phyloP scores from a whole-genome alignment of 1,140 invertebrate genomes.

The Doryteuthis pealeii region DNA sequence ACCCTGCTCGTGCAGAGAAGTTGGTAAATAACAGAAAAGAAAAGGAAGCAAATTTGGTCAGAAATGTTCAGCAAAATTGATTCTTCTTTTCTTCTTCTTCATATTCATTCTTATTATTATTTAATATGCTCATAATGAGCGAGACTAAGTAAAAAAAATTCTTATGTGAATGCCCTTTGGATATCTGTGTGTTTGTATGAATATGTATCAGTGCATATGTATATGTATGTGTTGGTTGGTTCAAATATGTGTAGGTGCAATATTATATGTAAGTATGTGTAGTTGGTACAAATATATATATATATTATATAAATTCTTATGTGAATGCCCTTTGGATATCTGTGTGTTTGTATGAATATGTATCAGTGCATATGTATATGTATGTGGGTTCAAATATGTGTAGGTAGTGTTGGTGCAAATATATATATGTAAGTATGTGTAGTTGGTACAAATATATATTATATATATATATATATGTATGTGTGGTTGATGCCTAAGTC shows the following conservation, averaged over 20 bases:
- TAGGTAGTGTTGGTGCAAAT: not conserved
- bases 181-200: not conserved
- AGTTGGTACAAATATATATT: not conserved
- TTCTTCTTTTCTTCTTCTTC: too few species aligned
- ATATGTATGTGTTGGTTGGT: not conserved
- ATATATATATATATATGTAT: not conserved
- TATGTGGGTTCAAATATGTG: not conserved
- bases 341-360: not conserved
- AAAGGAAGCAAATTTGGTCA: too few species aligned
- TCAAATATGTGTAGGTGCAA: not conserved
- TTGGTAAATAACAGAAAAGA: too few species aligned
- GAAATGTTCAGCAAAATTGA: too few species aligned
- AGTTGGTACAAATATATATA: not conserved
- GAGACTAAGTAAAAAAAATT: not conserved
- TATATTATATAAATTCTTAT: not conserved
- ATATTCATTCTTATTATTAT: too few species aligned
- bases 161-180: too few species aligned
- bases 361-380: not conserved
- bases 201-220: not conserved
- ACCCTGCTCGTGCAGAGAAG: too few species aligned
- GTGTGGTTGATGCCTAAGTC: not conserved
- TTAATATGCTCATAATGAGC: too few species aligned
- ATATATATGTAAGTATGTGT: not conserved
- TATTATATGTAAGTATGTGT: not conserved
- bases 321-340: not conserved